Conservation (phyloP, 2,797 vertebrate genomes). For the Acanthurus leucopareius region DNA sequence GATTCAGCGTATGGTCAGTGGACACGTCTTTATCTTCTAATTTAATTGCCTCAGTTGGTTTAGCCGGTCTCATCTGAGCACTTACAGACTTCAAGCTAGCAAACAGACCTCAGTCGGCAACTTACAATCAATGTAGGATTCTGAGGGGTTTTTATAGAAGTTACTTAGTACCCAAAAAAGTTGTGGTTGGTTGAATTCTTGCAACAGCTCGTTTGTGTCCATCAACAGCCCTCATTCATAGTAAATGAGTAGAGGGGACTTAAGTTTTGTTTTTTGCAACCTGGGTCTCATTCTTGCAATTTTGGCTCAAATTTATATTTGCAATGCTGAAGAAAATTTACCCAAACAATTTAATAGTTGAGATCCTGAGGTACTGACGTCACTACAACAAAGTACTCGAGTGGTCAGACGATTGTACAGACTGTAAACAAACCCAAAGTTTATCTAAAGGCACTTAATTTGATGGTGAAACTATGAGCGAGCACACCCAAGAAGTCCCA, state of each 20-base stretch:
- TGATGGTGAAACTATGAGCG: not conserved
- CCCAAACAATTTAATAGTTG: not conserved
- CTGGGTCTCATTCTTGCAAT: not conserved
- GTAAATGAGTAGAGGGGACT: not conserved
- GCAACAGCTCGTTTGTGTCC: not conserved
- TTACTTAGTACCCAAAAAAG: not conserved
- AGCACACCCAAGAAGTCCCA: not conserved
- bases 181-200: not conserved
- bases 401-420: not conserved
- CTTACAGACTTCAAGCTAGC: not conserved
- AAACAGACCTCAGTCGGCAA: not conserved
- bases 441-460: too few relatives aligned
- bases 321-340: not conserved
- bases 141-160: not conserved
- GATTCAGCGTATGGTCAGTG: slow-evolving; percentile 92
- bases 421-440: not conserved
- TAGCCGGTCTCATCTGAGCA: not conserved
- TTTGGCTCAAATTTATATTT: not conserved
- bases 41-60: slow-evolving; percentile 9
- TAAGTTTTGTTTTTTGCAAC: not conserved
- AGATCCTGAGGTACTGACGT: not conserved
- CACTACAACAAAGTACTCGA: not conserved
- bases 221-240: not conserved
- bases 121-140: not conserved
- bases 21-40: slow-evolving; percentile 20